These are phyloP conservation scores for Melangyna quadrimaculata DNA, from an alignment of 2,888 invertebrate genomes.

Conservation along the genomic window DNA sequence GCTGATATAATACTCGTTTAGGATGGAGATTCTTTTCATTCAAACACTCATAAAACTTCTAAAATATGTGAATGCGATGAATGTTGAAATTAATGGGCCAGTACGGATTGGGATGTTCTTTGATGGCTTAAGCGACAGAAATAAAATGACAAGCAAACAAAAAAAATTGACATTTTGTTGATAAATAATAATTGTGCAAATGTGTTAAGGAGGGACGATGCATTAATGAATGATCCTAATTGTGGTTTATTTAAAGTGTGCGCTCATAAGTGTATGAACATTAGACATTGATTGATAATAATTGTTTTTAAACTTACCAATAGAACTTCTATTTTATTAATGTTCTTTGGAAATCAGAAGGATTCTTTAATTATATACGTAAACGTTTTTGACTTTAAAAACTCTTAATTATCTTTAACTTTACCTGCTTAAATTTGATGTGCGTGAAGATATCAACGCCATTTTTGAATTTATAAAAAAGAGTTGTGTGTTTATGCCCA, in stretches of 20 bases:
- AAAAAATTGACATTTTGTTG: neutral
- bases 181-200: neutral
- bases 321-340: neutral
- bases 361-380: no score
- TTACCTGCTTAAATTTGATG: no score
- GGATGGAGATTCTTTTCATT: conserved; percentile 28
- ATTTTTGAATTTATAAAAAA: no score
- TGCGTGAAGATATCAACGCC: no score
- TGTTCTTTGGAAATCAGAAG: no score
- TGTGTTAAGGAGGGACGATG: neutral
- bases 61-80: conserved; percentile 65
- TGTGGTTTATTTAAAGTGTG: conserved; percentile 16
- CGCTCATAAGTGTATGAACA: neutral
- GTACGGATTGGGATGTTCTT: conserved; percentile 59
- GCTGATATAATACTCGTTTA: no score
- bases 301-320: neutral
- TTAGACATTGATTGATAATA: conserved; percentile 24
- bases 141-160: no score
- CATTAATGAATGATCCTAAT: conserved; percentile 16
- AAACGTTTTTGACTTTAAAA: no score
- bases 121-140: neutral
- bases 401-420: no score
- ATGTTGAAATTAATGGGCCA: conserved; percentile 66
- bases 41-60: conserved; percentile 54
- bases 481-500: no score